These are phyloP conservation scores for Eurystomus glaucurus DNA, from an alignment of 2,797 vertebrate genomes.

Conservation along the genomic window DNA sequence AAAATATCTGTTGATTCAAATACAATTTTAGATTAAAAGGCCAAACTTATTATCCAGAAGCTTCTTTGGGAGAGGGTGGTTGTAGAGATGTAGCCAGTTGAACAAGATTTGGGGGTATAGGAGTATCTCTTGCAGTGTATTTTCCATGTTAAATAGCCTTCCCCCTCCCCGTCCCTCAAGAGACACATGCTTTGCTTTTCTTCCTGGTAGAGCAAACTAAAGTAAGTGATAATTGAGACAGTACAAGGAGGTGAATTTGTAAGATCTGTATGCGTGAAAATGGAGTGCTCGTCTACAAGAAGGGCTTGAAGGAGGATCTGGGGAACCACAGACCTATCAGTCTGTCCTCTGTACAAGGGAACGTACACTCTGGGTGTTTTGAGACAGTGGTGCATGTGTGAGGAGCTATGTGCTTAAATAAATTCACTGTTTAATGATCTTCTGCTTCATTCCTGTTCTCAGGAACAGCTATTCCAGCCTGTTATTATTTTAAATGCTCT, in stretches of 20 bases:
- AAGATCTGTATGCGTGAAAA: not conserved
- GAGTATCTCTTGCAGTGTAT: not conserved
- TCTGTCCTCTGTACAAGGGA: no score
- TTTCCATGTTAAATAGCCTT: not conserved
- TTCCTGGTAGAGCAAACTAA: not conserved
- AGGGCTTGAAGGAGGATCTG: no score
- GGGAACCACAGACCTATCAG: no score
- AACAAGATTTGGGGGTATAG: not conserved
- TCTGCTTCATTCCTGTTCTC: not conserved
- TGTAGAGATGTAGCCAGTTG: not conserved
- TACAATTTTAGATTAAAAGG: not conserved
- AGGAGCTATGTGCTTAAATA: not conserved
- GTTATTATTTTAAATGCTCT: not conserved
- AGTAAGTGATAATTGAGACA: not conserved
- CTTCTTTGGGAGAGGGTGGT: not conserved
- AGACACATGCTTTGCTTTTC: not conserved
- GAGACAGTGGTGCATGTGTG: not conserved
- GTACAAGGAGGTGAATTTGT: not conserved
- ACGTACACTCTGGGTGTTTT: not conserved
- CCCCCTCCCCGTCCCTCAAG: not conserved
- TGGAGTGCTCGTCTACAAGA: no score
- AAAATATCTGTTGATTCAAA: not conserved
- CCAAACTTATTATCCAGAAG: not conserved
- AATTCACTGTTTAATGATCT: not conserved
- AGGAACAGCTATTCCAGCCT: not conserved